Evolutionary conservation across 2,797 vertebrate genomes (phyloP), one percentile per base, ranked within the genome.

Genomic region (Orientallactaga sibirica): DNA sequence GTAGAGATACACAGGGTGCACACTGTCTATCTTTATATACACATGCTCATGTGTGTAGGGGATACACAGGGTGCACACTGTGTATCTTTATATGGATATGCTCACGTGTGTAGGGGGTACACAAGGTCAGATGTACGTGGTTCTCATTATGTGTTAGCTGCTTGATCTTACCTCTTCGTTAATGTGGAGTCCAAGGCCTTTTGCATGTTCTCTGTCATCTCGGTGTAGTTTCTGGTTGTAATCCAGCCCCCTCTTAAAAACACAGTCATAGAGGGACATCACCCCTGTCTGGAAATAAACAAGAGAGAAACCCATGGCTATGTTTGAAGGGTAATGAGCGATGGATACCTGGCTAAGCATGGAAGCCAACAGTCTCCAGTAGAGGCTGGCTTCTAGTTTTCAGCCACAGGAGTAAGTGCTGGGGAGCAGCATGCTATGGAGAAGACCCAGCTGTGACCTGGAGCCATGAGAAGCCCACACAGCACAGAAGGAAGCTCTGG

Each of bases 181-280:
- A 76, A 99, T 58, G 29, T 98, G 95, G 24, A 99, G 98, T 52
- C 99, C 99, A 93, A 88, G 92, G 96, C 97, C 97, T 61, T 98
- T 99, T 7, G 98, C 93, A 0, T 99, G 98, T 68, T 97, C 96
- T 96, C 99, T 98, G 97, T 99, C 99, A 88, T 99, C 99, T 10
- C 98, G 97, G 58, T 98, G 98, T 91, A 99, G 95, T 73, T 96
- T 98, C 79, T 98, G 97, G 76, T 99, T 97, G 4, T 98, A 99
- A 37, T 98, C 98, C 41, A 98, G 97, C 0, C 92, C 83, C 92
- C 97, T 97, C 91, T 98, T 97, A 97, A 98, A 98, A 88, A 99
- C 22, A 19, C 96, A 97, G 97, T 99, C 99, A 0, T 99, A 99
- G 70, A 97, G 96, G 94, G 97, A 98, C 90, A 97, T 91, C 15